phyloP scores from a whole-genome alignment of 2,888 invertebrate genomes.

The Napeogenes sylphis region DNA sequence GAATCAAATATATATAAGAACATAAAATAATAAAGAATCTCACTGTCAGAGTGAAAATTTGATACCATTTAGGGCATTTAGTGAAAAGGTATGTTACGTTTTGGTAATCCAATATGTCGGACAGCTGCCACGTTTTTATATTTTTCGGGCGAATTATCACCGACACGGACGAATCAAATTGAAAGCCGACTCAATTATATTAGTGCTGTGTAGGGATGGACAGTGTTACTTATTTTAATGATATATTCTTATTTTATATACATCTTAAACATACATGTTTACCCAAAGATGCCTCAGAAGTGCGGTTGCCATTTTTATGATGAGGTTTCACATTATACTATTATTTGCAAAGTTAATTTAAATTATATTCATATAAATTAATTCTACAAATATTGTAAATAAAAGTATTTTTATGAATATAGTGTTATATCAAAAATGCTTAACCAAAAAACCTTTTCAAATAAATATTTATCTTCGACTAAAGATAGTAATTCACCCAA shows the following conservation, averaged over 20 bases:
- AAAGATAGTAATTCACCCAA: no score
- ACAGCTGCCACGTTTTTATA: constrained; percentile 72
- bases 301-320: no score
- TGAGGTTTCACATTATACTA: no score
- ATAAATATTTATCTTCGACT: no score
- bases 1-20: background rate
- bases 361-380: no score
- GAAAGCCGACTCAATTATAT: constrained; percentile 77
- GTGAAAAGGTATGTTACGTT: constrained; percentile 34
- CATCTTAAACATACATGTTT: no score
- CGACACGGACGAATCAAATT: constrained; percentile 77
- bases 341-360: no score
- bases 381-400: no score
- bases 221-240: constrained; percentile 16
- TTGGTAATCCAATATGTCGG: constrained; percentile 72
- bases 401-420: no score
- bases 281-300: no score
- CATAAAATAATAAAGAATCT: constrained; percentile 21
- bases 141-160: constrained; percentile 76
- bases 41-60: constrained; percentile 33
- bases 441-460: no score
- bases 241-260: background rate
- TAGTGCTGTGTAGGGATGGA: constrained; percentile 61
- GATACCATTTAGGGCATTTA: constrained; percentile 37
- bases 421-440: no score